Percentiles rank a stretch among this genome's conserved stretches.
These are phyloP conservation scores for Pelodytes ibericus DNA, from an alignment of 2,797 vertebrate species.

Conservation along the genomic window DNA sequence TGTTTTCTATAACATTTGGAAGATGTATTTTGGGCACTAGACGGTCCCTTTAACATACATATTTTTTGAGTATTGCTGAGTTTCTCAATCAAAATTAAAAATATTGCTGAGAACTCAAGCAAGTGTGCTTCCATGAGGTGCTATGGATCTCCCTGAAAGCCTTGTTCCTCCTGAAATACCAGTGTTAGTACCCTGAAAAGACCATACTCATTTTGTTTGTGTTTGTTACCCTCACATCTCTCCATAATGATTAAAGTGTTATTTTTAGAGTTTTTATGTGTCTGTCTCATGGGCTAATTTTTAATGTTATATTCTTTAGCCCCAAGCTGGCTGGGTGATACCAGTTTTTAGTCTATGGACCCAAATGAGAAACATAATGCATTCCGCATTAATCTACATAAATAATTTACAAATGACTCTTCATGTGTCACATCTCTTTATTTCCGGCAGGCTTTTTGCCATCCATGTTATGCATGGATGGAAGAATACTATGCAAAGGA, in stretches of 20 bases:
- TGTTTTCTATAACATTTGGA: no score
- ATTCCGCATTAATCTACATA: slow-evolving; percentile 14
- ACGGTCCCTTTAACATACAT: no score
- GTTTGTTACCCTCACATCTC: not conserved
- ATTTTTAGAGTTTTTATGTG: not conserved
- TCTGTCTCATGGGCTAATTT: not conserved
- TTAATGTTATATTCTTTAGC: not conserved
- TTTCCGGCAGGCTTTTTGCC: slow-evolving; percentile 7
- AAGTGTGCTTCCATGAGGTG: no score
- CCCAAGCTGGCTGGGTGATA: not conserved
- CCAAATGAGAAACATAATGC: slow-evolving; percentile 9
- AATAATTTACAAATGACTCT: slow-evolving; percentile 8
- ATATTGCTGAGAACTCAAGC: no score
- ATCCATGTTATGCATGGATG: slow-evolving; percentile 5
- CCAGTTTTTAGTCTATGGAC: slow-evolving; percentile 6
- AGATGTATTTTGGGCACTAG: no score
- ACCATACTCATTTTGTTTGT: no score
- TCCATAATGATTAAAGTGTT: not conserved
- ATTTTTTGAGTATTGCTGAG: no score
- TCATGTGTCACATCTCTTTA: not conserved
- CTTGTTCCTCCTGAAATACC: no score
- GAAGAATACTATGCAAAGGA: slow-evolving; percentile 1
- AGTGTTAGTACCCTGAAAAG: no score
- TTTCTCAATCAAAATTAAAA: no score
- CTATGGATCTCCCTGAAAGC: no score